Percentiles rank a stretch among this genome's conserved stretches.
These are phyloP conservation scores for Pseudoatta argentina DNA, from an alignment of 1,140 invertebrate genomes.

Conservation along the genomic window DNA sequence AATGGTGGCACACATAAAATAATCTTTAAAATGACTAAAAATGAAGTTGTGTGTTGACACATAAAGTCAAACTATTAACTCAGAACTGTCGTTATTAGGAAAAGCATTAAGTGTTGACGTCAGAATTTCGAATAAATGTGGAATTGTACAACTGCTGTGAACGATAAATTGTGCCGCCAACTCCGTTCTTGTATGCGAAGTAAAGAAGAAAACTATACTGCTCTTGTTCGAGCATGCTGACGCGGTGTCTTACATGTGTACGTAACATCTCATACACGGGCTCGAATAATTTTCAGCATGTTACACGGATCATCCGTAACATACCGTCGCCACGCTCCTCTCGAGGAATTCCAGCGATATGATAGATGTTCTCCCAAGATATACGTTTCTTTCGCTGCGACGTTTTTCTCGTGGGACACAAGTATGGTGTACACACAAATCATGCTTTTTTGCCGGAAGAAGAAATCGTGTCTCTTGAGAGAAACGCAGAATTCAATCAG, in stretches of 20 bases:
- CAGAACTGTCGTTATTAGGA: not conserved
- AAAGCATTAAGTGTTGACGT: not conserved
- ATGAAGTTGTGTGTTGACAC: not conserved
- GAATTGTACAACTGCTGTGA: not conserved
- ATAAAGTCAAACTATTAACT: slow-evolving; percentile 4
- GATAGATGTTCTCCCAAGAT: not conserved
- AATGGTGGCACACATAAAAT: not conserved
- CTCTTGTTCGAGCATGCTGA: not conserved
- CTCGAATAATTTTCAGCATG: slow-evolving; percentile 17
- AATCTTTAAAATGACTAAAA: not conserved
- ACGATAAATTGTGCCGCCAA: slow-evolving; percentile 27
- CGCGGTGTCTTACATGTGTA: not conserved
- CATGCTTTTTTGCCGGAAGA: not conserved
- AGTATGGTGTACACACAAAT: slow-evolving; percentile 21
- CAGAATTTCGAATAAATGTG: slow-evolving; percentile 23
- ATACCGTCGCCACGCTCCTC: not conserved
- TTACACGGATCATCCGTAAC: slow-evolving; percentile 29
- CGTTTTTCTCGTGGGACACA: slow-evolving; percentile 12
- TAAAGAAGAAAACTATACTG: slow-evolving; percentile 30
- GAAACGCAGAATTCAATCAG: slow-evolving; percentile 41
- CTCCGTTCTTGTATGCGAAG: not conserved
- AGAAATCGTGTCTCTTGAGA: slow-evolving; percentile 33
- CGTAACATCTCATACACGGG: not conserved
- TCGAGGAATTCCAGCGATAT: slow-evolving; percentile 3
- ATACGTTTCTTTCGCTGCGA: slow-evolving; percentile 8